Evolutionary conservation across 2,888 invertebrate species (phyloP).

Genomic region (Allolobophora icterica): DNA sequence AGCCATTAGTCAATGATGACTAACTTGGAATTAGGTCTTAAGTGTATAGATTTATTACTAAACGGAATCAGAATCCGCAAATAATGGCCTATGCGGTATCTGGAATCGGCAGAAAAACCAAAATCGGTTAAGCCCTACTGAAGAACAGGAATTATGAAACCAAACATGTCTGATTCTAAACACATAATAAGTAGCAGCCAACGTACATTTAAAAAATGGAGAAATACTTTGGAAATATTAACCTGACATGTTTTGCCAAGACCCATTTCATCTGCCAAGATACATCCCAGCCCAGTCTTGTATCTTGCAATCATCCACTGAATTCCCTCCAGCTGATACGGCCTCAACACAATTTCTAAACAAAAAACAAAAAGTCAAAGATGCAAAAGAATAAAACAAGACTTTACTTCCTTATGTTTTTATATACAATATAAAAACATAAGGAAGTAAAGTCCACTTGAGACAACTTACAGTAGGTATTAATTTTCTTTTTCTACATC

Average conservation of each 20-base stretch:
- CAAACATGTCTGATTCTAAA: background rate
- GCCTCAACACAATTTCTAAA: slow-evolving; percentile 54
- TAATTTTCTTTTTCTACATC: background rate
- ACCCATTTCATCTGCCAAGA: slow-evolving; percentile 65
- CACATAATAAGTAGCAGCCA: too few relatives aligned
- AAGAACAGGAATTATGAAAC: background rate
- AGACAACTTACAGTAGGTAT: background rate
- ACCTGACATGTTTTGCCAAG: slow-evolving; percentile 65
- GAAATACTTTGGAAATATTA: slow-evolving; percentile 25
- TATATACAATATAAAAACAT: too few relatives aligned
- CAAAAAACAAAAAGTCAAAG: background rate
- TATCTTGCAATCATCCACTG: slow-evolving; percentile 60
- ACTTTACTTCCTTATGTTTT: too few relatives aligned
- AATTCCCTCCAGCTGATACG: slow-evolving; percentile 61
- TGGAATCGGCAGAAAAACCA: too few relatives aligned
- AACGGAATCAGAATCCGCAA: too few relatives aligned
- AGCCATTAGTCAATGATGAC: too few relatives aligned
- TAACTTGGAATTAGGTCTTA: too few relatives aligned
- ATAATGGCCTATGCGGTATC: too few relatives aligned
- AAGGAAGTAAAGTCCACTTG: background rate
- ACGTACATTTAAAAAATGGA: background rate
- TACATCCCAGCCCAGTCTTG: slow-evolving; percentile 58
- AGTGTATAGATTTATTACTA: too few relatives aligned
- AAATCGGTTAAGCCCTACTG: too few relatives aligned
- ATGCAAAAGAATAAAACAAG: background rate